Percentiles rank a stretch among this genome's conserved stretches.
These are phyloP conservation scores for Hemichromis elongatus DNA, from an alignment of 2,113 vertebrate genomes.

Conservation along the genomic window DNA sequence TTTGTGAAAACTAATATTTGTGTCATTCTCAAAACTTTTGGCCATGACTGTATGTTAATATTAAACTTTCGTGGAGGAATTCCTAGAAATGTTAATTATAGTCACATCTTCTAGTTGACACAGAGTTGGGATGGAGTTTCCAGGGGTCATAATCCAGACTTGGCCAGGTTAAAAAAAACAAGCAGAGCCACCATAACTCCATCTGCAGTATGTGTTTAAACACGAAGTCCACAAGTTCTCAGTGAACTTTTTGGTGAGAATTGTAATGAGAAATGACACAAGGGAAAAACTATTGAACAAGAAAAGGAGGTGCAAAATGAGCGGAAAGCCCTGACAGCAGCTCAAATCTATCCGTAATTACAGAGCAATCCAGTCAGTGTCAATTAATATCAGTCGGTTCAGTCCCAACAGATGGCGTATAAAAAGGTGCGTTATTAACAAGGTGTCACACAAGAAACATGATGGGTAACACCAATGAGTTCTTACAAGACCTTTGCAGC, in stretches of 20 bases:
- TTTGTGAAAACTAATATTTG: no score
- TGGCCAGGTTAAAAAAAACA: neutral
- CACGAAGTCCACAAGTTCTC: neutral
- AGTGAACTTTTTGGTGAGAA: neutral
- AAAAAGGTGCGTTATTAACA: neutral
- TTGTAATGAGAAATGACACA: neutral
- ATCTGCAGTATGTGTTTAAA: neutral
- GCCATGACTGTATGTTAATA: no score
- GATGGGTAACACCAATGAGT: neutral
- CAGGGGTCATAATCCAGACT: neutral
- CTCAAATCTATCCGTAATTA: neutral
- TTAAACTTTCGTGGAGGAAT: neutral
- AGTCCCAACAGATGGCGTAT: accelerated
- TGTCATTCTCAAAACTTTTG: no score
- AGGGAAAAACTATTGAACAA: no score
- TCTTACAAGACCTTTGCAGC: neutral
- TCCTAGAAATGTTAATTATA: neutral
- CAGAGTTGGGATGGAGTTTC: neutral
- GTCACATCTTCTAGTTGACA: neutral
- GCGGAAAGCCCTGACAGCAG: neutral
- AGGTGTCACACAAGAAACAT: neutral
- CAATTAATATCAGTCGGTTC: neutral
- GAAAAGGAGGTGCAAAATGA: no score
- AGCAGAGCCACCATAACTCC: neutral
- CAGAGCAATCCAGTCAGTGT: neutral